A percentile compares a stretch with the other conserved stretches of the same genome.
Conservation (phyloP, 2,113 vertebrate species). For the Fulmarus glacialis region DNA sequence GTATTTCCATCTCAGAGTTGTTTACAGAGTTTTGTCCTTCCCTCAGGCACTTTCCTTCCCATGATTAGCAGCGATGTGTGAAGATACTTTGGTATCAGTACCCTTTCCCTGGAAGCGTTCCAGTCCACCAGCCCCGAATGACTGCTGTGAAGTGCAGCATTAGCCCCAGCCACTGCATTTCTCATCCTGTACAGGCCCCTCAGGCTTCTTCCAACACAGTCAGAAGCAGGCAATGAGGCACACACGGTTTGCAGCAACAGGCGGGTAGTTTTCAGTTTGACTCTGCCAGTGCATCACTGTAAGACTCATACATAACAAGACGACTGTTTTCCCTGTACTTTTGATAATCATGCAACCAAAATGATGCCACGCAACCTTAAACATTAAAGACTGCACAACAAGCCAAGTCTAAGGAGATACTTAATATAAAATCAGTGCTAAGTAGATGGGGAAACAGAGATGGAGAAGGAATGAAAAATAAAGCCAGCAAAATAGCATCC, state of each 20-base stretch:
- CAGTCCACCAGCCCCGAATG: background rate
- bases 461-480: background rate
- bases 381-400: background rate
- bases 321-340: background rate
- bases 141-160: background rate
- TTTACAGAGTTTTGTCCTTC: conserved; percentile 59
- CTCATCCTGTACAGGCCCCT: background rate
- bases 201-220: background rate
- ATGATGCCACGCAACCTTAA: background rate
- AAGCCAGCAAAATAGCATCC: background rate
- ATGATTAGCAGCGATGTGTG: conserved; percentile 26
- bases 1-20: conserved; percentile 25
- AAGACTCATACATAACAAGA: background rate
- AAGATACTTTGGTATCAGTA: conserved; percentile 43
- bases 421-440: conserved; percentile 14
- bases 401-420: background rate
- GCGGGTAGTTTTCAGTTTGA: background rate
- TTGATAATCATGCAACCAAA: background rate
- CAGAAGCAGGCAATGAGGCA: background rate
- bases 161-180: background rate
- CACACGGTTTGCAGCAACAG: accelerated
- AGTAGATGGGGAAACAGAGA: background rate
- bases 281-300: background rate
- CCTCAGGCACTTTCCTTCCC: conserved; percentile 34
- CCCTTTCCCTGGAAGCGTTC: conserved; percentile 27